Evolutionary conservation across 2,888 invertebrate genomes (phyloP).

Genomic region (Cerceris rybyensis): DNA sequence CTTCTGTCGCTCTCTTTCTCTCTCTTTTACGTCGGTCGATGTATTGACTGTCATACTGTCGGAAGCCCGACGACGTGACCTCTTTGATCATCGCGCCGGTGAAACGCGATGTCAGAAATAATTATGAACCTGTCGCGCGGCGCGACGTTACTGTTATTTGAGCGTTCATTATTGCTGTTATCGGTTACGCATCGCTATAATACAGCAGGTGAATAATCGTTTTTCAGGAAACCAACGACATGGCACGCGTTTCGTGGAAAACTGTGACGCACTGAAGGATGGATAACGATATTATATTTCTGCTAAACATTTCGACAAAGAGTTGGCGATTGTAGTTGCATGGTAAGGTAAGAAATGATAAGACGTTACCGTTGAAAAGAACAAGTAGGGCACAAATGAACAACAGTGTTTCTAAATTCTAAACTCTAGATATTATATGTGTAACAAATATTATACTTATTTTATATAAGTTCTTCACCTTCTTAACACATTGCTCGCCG

Average conservation of each 20-base stretch:
- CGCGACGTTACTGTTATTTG: slow-evolving; percentile 22
- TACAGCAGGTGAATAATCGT: slow-evolving; percentile 1
- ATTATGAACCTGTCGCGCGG: slow-evolving; percentile 39
- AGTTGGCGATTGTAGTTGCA: no score
- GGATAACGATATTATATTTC: no score
- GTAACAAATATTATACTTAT: no score
- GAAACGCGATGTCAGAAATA: slow-evolving; percentile 57
- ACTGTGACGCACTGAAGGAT: no score
- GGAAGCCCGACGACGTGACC: slow-evolving; percentile 58
- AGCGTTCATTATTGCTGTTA: slow-evolving; percentile 28
- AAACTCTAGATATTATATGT: no score
- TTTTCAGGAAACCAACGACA: background rate
- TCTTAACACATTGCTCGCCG: no score
- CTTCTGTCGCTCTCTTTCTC: slow-evolving; percentile 15
- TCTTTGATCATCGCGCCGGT: slow-evolving; percentile 54
- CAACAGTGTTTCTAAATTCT: no score
- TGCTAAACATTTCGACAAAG: no score
- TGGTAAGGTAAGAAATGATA: no score
- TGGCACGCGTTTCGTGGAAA: background rate
- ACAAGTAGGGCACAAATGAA: no score
- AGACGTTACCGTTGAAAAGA: no score
- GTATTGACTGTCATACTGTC: slow-evolving; percentile 55
- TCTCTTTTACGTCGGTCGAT: slow-evolving; percentile 38
- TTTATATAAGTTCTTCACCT: no score
- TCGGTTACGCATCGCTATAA: slow-evolving; percentile 4